Conservation (phyloP, 2,113 vertebrate genomes). For the Clupea harengus region DNA sequence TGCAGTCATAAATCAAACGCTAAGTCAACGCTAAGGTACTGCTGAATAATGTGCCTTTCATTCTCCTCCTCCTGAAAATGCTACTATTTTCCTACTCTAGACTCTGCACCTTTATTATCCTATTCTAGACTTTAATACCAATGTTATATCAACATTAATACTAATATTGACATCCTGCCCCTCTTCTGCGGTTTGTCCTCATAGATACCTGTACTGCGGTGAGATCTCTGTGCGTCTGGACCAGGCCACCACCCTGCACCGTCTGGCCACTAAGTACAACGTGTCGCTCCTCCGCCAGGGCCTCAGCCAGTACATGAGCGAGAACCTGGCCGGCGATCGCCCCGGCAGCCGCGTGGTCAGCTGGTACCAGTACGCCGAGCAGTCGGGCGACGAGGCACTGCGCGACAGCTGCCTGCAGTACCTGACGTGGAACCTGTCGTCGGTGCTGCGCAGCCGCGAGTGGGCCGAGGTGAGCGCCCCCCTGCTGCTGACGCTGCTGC, state of each 20-base stretch:
- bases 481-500: conserved; percentile 82
- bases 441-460: conserved; percentile 77
- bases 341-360: conserved; percentile 82
- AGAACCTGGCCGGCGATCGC: conserved; percentile 79
- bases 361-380: conserved; percentile 89
- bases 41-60: not conserved
- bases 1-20: not conserved
- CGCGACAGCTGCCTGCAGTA: conserved; percentile 87
- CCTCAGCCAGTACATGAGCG: conserved; percentile 87
- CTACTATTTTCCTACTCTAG: not conserved
- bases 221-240: conserved; percentile 82
- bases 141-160: no score
- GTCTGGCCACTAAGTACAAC: conserved; percentile 84
- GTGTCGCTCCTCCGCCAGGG: conserved; percentile 81
- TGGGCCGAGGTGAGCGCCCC: conserved; percentile 80
- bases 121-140: no score
- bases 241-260: conserved; percentile 85
- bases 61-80: not conserved
- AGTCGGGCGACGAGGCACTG: conserved; percentile 72
- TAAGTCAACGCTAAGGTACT: not conserved
- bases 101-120: no score
- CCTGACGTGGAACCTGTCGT: conserved; percentile 91
- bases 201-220: conserved; percentile 92
- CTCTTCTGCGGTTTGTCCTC: conserved; percentile 7
- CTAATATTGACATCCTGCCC: not conserved